A percentile compares a stretch with the other conserved stretches of the same genome.
Conservation (phyloP, 2,888 invertebrate species). For the Callinectes sapidus region DNA sequence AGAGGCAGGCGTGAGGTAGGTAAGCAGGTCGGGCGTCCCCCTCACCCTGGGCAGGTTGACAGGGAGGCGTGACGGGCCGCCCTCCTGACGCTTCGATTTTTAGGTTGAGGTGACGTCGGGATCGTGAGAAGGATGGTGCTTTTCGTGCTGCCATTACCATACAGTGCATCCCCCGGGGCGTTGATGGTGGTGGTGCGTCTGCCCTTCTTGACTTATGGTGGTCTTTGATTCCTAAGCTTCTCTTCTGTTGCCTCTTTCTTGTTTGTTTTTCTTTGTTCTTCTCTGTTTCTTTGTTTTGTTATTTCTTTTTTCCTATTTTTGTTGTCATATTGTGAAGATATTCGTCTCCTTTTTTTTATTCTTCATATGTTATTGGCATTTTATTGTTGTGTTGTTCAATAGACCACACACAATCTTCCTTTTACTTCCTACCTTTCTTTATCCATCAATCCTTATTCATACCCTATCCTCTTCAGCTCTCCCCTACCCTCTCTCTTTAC, state of each 20-base stretch:
- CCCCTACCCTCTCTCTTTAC: neutral
- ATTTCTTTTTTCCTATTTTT: neutral
- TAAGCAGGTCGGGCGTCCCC: conserved; percentile 15
- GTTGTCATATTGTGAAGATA: neutral
- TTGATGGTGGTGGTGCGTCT: neutral
- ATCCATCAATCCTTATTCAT: neutral
- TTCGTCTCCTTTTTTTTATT: neutral
- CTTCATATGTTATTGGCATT: neutral
- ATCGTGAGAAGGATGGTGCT: conserved; percentile 32
- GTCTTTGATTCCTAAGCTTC: neutral
- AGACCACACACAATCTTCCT: neutral
- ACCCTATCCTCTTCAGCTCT: neutral
- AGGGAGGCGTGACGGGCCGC: conserved; percentile 13
- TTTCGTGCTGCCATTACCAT: neutral
- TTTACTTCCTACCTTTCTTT: neutral
- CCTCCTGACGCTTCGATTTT: neutral
- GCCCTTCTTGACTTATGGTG: neutral
- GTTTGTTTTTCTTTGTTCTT: neutral
- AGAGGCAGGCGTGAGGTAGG: neutral
- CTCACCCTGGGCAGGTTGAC: neutral
- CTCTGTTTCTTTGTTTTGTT: neutral
- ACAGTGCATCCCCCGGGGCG: neutral
- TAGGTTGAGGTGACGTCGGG: neutral
- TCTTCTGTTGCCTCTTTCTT: neutral
- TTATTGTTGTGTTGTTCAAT: neutral